These are phyloP conservation scores for Lasioglossum malachurum DNA, from an alignment of 2,888 invertebrate species.

Conservation along the genomic window DNA sequence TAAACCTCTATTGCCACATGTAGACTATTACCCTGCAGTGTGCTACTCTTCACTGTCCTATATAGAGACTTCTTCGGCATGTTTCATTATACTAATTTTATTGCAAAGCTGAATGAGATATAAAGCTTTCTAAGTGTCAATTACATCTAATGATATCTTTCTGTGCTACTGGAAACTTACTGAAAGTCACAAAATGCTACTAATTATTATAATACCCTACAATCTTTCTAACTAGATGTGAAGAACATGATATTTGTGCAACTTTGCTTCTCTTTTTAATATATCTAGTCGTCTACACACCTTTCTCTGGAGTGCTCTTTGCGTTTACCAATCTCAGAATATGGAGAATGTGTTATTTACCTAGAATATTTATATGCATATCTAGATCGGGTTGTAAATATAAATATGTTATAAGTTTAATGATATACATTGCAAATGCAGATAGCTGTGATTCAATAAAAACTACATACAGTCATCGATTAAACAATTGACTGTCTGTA, in stretches of 20 bases:
- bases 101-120: not conserved
- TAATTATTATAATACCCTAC: not conserved
- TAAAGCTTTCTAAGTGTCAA: constrained; percentile 14
- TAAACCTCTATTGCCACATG: constrained; percentile 7
- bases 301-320: not conserved
- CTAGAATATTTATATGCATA: too few relatives aligned
- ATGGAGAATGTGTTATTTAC: too few relatives aligned
- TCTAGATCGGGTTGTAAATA: too few relatives aligned
- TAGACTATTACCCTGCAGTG: not conserved
- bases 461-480: not conserved
- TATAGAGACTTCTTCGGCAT: constrained; percentile 6
- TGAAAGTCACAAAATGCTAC: not conserved
- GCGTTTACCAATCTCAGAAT: not conserved
- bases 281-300: not conserved
- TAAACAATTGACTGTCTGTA: too few relatives aligned
- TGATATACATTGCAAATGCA: too few relatives aligned
- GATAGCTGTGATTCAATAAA: too few relatives aligned
- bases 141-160: constrained; percentile 6
- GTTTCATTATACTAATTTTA: constrained; percentile 7
- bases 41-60: constrained; percentile 13
- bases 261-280: not conserved
- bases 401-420: too few relatives aligned
- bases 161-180: not conserved
- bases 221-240: not conserved
- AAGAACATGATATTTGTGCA: not conserved